phyloP scores from a whole-genome alignment of 1,140 invertebrate genomes.

The Chelonus insularis region DNA sequence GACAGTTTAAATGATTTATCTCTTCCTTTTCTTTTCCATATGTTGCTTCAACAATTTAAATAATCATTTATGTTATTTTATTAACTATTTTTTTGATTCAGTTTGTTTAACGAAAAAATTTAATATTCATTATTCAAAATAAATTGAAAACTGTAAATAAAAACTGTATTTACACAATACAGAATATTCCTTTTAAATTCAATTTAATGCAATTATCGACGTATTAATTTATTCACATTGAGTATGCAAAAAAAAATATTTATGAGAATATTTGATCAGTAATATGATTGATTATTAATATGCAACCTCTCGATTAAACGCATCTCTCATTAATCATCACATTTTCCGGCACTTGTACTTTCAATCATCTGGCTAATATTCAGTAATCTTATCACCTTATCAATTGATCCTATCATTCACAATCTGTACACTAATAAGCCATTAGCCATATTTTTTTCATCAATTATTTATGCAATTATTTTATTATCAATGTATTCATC shows the following conservation, averaged over 20 bases:
- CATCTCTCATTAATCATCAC: not conserved
- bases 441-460: not conserved
- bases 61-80: not conserved
- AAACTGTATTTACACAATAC: too few relatives aligned
- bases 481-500: constrained; percentile 55
- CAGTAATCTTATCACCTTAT: not conserved
- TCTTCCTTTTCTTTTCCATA: not conserved
- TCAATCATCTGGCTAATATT: not conserved
- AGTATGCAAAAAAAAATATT: not conserved
- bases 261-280: too few relatives aligned
- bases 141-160: too few relatives aligned
- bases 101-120: too few relatives aligned
- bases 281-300: not conserved
- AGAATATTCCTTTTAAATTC: too few relatives aligned
- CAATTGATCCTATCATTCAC: not conserved
- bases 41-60: constrained; percentile 1
- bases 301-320: not conserved
- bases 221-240: not conserved
- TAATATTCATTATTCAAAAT: too few relatives aligned
- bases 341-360: constrained; percentile 9
- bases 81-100: not conserved
- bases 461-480: constrained; percentile 34
- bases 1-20: not conserved
- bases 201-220: too few relatives aligned
- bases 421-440: not conserved